Evolutionary conservation across 2,888 invertebrate species (phyloP), one percentile per base, ranked within the genome.

Genomic region (Drosophila antonietae): DNA sequence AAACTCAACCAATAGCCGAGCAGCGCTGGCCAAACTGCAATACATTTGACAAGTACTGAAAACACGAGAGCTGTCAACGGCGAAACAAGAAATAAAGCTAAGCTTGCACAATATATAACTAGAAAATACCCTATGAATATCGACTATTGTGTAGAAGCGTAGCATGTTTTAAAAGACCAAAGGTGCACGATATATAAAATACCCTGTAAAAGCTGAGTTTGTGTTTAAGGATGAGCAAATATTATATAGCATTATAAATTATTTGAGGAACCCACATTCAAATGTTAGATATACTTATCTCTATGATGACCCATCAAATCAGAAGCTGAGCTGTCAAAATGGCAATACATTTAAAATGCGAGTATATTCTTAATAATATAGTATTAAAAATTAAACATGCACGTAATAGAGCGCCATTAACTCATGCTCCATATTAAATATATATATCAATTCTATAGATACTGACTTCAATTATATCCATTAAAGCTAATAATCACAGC

Each of bases 1-100:
- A 52, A 67, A 67, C 61, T 62, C 35, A 64, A 23, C 43, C 51
- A 49, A 51, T 75, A 64, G 62, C 31, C 64, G 51, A 57, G 43
- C 58, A 37, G 43, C 46, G 31, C 31, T 49, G 35, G 15, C 37
- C 69, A 44, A 70, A 62, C 63, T 39, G 43, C 68, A 74, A 37
- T 74, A 39, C 41, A 49, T 46, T 57, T 68, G 67, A 60, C 65
- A 57, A 33, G 46, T 51, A 15, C 49, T 12, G 37, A 44, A 55
- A 43, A 31, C 44, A 15, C 28, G 28, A 35, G 39, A 46, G 23
- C 31, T 28, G 23, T 18, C 43, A 35, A 4, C 51, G 18, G 10
- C 7, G 14, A 33, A 51, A 51, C 35, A 12, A 51, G 33, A 51
- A 51, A 35, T 20, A 14, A 51, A 33, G 43, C 41, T 7, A 14